Base-by-base conservation (phyloP, 2,113 vertebrate species). In the human region DNA sequence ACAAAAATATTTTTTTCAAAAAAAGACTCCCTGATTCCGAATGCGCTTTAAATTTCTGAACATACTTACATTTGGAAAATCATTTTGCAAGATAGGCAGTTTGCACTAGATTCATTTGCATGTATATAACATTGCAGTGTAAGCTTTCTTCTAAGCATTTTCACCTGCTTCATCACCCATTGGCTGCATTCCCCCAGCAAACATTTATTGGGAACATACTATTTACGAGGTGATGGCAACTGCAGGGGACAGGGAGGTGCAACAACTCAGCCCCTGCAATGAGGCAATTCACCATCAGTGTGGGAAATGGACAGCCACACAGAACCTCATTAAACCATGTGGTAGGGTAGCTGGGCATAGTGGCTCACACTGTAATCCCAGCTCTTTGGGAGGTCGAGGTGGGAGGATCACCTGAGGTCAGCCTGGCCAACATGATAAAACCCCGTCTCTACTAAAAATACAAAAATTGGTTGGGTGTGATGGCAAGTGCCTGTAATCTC, bases 21-120 rank as follows among this genome's bases (percentile, higher is more conserved):
- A 52, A 38, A n/a, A 6, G 9, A n/a, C 57, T 81, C 85, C 38
- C 83, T 64, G 50, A 82, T 73, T 91, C 66, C 66, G 93, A 92
- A 82, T 93, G 89, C 70, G 55, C 85, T 90, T 64, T 57, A 48
- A 30, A 89, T 82, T 85, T 68, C 75, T n/a, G 59, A 92, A 61
- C 16, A 40, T 59, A 40, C 52, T 89, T 68, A 38, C 18, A 73
- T 61, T 78, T 91, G 96, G 85, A 86, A 93, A 92, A 68, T 55
- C 30, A 13, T 57, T 94, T 93, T 88, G 48, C 55, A 78, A 66
- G 14, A 3, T 35, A n/a, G 0, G 5, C 66, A 55, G 52, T 89
- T 59, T 92, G 72, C 75, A 61, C 11, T 38, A 50, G 78, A 81
- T 48, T 43, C n/a, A 86, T 92, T 79, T 90, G 82, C 79, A 95